Base-by-base conservation (phyloP, 2,113 vertebrate species). In the Salvelinus namaycush region DNA sequence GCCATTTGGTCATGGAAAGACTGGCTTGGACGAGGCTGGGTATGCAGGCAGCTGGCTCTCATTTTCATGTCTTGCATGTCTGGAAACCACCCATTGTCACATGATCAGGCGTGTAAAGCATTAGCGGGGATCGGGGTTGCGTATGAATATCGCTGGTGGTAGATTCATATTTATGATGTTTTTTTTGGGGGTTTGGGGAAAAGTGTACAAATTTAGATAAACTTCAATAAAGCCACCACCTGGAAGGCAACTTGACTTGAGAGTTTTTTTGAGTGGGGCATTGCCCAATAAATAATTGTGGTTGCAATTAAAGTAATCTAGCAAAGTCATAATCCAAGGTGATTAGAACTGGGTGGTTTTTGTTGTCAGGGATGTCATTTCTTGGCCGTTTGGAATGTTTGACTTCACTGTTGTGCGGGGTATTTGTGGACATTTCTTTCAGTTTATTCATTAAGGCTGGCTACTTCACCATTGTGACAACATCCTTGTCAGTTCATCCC, bases 1-100 rank as follows among this genome's bases (percentile, higher is more conserved):
- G 22, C 16, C 22, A 24, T 71, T 51, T 57, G 49, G 70, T 72
- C 70, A 72, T 54, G 70, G 49, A 54, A 54, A 26, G 49, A 72
- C 24, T 16, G 70, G 48, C 39, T 57, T 9, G 13, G 20, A 39
- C 13, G 70, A 27, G 24, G 48, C 70, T 18, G 70, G 49, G 48
- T 54, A 71, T 71, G 48, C 24, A 22, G 20, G 12, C 20, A 71
- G 48, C 48, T 71, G 48, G 49, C 54, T 54, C 27, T 72, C 8
- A 72, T 72, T 72, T 51, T 57, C 70, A 72, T 57, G 70, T 44
- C 18, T 72, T 26, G 51, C 51, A 27, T 29, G 49, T 18, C 16
- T 16, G 51, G 16, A 62, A n/a, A 62, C 59, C 59, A 62, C 20
- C n/a, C 59, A n/a, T 62, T 57, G 39, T 44, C 8, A 8, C 59